Conservation (phyloP, 1,140 invertebrate genomes). For the Whitmania pigra region DNA sequence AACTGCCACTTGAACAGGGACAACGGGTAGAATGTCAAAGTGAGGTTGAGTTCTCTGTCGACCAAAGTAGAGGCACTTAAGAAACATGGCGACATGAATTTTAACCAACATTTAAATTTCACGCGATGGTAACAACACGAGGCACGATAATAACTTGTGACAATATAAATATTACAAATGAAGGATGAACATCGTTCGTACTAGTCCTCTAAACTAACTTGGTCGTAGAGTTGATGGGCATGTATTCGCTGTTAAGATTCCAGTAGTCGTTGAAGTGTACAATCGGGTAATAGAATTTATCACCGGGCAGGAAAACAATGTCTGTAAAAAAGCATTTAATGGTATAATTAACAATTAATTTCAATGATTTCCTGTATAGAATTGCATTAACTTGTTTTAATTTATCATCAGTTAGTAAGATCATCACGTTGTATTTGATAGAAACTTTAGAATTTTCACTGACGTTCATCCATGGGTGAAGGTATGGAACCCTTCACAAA, state of each 20-base stretch:
- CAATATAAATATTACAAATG: no score
- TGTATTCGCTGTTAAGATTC: constrained; percentile 92
- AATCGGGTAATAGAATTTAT: constrained; percentile 77
- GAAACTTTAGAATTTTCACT: constrained; percentile 31
- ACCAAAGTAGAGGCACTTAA: constrained; percentile 5
- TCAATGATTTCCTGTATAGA: neutral
- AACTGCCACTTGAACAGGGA: constrained; percentile 95
- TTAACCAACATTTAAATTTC: no score
- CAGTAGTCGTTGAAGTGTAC: constrained; percentile 96
- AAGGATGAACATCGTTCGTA: neutral
- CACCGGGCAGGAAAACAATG: constrained; percentile 71
- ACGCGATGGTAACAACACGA: no score
- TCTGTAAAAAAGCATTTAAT: constrained; percentile 43
- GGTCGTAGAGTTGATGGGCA: constrained; percentile 75
- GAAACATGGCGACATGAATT: no score
- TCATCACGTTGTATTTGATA: neutral
- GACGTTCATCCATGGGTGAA: constrained; percentile 76
- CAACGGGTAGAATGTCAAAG: constrained; percentile 80
- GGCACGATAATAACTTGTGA: no score
- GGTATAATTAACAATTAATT: neutral
- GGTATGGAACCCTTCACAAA: constrained; percentile 78
- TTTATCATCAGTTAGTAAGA: no score
- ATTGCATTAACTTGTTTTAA: no score
- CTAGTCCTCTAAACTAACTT: constrained; percentile 42
- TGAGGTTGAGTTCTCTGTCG: constrained; percentile 45